These are phyloP conservation scores for Isurus oxyrinchus DNA, from an alignment of 2,113 vertebrate genomes.

Conservation along the genomic window DNA sequence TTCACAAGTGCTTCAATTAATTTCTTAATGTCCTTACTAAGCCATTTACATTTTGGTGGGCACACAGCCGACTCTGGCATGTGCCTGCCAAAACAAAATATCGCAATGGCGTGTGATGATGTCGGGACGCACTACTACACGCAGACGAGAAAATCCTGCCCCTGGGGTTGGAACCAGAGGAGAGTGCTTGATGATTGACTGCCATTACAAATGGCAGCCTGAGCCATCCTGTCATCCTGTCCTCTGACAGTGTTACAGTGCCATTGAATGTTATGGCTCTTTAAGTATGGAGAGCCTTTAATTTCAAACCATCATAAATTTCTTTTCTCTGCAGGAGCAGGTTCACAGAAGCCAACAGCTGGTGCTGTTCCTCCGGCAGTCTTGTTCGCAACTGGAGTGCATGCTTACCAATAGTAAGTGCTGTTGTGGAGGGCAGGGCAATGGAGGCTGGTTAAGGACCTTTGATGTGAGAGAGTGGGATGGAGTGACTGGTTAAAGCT, in stretches of 20 bases:
- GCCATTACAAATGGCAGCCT: background rate
- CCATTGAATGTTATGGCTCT: background rate
- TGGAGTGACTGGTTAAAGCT: background rate
- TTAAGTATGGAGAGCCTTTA: background rate
- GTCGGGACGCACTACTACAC: too few relatives aligned
- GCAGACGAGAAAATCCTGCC: too few relatives aligned
- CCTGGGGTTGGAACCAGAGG: background rate
- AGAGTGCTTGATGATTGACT: background rate
- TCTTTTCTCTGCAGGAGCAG: constrained; percentile 44
- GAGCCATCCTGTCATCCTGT: background rate
- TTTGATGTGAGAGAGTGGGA: background rate
- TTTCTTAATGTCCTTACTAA: too few relatives aligned
- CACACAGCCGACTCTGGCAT: too few relatives aligned
- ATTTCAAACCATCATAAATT: background rate
- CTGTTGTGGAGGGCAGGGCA: background rate
- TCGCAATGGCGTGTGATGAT: too few relatives aligned
- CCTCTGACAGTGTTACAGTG: background rate
- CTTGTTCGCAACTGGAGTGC: constrained; percentile 72
- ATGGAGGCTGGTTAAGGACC: background rate
- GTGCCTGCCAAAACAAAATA: too few relatives aligned
- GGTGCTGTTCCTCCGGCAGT: constrained; percentile 56
- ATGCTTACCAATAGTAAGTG: constrained; percentile 84
- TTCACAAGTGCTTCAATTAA: too few relatives aligned
- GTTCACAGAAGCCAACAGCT: constrained; percentile 53
- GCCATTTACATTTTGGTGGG: too few relatives aligned